These are phyloP conservation scores for Euschistus heros DNA, from an alignment of 1,140 invertebrate species.

Conservation along the genomic window DNA sequence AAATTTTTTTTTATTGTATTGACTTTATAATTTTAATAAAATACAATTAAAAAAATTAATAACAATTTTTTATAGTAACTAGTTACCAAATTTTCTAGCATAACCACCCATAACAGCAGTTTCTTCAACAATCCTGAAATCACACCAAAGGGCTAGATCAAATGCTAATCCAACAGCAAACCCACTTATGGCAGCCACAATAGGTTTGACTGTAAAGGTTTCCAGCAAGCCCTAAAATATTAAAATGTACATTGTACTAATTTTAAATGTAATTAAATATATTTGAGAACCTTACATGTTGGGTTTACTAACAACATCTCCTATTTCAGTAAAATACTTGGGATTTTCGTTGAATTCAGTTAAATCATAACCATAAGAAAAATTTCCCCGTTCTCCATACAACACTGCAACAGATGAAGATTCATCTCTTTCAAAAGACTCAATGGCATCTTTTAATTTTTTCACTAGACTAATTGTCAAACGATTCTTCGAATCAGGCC, in stretches of 20 bases:
- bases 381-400: conserved; percentile 78
- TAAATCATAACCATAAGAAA: conserved; percentile 62
- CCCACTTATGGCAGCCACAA: conserved; percentile 75
- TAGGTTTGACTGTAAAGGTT: conserved; percentile 48
- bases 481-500: conserved; percentile 51
- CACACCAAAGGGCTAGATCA: conserved; percentile 82
- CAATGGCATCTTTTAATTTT: conserved; percentile 35
- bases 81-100: conserved; percentile 66
- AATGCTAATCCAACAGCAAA: conserved; percentile 81
- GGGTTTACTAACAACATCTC: conserved; percentile 22
- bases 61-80: too few species aligned
- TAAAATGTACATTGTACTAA: not conserved
- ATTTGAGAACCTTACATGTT: not conserved
- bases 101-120: conserved; percentile 71
- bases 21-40: too few species aligned
- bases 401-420: conserved; percentile 54
- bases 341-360: conserved; percentile 43
- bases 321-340: conserved; percentile 28
- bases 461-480: conserved; percentile 9
- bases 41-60: too few species aligned
- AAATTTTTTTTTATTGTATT: too few species aligned
- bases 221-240: conserved; percentile 28
- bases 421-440: conserved; percentile 42
- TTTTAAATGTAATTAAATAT: not conserved
- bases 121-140: conserved; percentile 77